Percentiles rank a stretch among this genome's conserved stretches.
Conservation (phyloP, 2,113 vertebrate genomes). For the Lontra canadensis region DNA sequence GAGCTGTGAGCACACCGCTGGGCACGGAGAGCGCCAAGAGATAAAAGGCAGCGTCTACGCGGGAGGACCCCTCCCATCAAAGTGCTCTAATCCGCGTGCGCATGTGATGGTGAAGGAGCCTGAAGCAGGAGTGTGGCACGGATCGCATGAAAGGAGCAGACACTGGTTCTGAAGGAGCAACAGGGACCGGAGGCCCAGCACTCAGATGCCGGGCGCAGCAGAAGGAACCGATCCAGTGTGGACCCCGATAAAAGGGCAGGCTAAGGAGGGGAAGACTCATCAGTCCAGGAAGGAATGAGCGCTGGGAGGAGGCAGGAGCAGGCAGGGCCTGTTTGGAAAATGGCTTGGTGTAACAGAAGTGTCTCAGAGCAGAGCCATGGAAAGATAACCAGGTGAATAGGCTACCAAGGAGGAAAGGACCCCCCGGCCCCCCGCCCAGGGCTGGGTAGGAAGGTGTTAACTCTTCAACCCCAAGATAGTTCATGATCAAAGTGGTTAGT, state of each 20-base stretch:
- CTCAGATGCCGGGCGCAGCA: fast-evolving
- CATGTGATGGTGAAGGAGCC: fast-evolving
- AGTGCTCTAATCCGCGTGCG: fast-evolving
- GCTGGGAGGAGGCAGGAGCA: fast-evolving
- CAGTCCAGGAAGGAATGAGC: background rate
- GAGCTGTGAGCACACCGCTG: fast-evolving
- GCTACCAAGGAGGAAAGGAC: background rate
- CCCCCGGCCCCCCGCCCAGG: too few relatives aligned
- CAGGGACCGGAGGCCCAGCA: background rate
- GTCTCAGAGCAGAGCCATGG: background rate
- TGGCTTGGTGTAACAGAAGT: too few relatives aligned
- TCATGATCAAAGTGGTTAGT: background rate
- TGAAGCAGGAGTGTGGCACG: too few relatives aligned
- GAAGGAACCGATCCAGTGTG: too few relatives aligned
- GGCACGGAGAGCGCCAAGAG: fast-evolving
- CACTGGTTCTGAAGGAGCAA: background rate
- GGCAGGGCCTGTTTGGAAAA: fast-evolving
- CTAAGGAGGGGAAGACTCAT: background rate
- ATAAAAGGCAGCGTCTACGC: fast-evolving
- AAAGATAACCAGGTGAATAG: background rate
- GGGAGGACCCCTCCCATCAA: background rate
- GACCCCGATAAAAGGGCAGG: background rate
- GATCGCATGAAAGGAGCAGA: fast-evolving
- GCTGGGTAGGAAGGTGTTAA: background rate
- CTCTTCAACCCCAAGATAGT: background rate